Percentiles rank a stretch among this genome's conserved stretches.
Conservation (phyloP, 1,140 invertebrate species). For the Caenorhabditis briggsae region DNA sequence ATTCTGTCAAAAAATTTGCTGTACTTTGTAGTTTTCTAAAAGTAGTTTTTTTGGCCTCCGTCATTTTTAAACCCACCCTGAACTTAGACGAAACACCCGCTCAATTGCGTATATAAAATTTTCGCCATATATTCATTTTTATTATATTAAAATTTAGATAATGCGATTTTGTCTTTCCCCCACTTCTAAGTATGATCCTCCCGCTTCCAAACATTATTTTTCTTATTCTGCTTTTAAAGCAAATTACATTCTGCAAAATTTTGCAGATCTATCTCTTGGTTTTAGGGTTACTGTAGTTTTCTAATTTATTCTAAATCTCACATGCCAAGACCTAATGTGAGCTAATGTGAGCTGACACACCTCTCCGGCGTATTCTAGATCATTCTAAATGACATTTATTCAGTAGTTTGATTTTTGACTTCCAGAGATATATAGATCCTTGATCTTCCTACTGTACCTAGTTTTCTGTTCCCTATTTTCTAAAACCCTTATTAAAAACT, state of each 20-base stretch:
- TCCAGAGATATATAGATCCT: neutral
- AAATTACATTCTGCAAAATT: neutral
- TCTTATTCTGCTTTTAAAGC: neutral
- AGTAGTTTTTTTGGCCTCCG: neutral
- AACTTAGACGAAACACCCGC: neutral
- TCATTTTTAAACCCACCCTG: neutral
- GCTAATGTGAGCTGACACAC: constrained; percentile 13
- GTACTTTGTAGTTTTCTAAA: too few relatives aligned
- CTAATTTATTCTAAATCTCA: too few relatives aligned
- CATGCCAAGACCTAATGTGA: neutral
- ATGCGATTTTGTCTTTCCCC: neutral
- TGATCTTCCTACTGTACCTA: neutral
- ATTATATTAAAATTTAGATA: neutral
- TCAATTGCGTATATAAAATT: neutral
- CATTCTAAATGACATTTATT: neutral
- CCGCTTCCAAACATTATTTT: neutral
- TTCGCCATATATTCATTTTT: neutral
- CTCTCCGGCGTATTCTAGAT: constrained; percentile 26
- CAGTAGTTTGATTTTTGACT: neutral
- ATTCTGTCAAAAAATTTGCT: too few relatives aligned
- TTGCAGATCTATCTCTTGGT: neutral
- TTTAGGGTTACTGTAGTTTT: neutral
- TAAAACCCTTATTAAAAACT: neutral
- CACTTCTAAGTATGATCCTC: neutral
- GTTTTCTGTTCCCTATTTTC: neutral